A percentile compares a stretch with the other conserved stretches of the same genome.
Evolutionary conservation across 1,140 invertebrate genomes (phyloP).

Genomic region (Steinernema feltiae): DNA sequence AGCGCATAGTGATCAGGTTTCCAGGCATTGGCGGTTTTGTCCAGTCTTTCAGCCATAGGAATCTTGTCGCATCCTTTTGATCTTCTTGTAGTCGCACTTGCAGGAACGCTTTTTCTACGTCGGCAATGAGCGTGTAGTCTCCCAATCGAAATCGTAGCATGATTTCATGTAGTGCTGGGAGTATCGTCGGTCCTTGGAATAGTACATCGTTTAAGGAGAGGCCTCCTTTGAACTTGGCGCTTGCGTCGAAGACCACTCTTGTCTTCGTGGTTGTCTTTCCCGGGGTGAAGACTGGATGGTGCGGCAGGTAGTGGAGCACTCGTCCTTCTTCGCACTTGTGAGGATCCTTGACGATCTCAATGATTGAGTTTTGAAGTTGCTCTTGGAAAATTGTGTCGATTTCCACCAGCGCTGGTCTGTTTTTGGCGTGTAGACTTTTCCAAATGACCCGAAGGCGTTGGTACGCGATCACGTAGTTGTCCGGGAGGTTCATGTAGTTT

Average conservation of each 20-base stretch:
- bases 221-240: constrained; percentile 40
- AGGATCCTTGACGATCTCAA: constrained; percentile 19
- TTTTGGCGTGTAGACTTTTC: neutral
- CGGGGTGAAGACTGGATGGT: constrained; percentile 56
- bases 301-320: constrained; percentile 58
- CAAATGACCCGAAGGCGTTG: neutral
- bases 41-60: constrained; percentile 37
- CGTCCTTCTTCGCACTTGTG: neutral
- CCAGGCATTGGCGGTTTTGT: neutral
- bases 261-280: constrained; percentile 51
- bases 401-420: neutral
- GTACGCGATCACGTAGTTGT: neutral
- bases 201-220: constrained; percentile 56
- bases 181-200: constrained; percentile 26
- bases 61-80: constrained; percentile 29
- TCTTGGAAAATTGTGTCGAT: constrained; percentile 23
- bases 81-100: constrained; percentile 24
- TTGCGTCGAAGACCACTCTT: constrained; percentile 58
- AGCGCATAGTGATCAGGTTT: constrained; percentile 20
- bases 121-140: constrained; percentile 20
- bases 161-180: constrained; percentile 17
- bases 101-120: constrained; percentile 37
- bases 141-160: constrained; percentile 21
- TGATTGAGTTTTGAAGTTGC: constrained; percentile 16
- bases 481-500: neutral